phyloP scores from a whole-genome alignment of 2,797 vertebrate genomes.

The Schizopygopsis malacanthus region DNA sequence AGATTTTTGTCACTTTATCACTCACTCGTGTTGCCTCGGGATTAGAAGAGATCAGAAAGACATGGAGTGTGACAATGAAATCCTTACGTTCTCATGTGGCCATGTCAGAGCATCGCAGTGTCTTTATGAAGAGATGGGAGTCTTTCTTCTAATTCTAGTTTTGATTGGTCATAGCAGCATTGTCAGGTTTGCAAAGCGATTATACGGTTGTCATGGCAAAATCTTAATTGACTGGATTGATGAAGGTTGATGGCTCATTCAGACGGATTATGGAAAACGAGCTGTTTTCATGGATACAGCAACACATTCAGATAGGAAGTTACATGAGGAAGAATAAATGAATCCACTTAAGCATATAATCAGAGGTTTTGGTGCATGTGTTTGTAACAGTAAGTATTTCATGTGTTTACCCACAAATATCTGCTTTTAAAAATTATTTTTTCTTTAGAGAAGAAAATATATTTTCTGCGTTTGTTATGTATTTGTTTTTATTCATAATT shows the following conservation, averaged over 20 bases:
- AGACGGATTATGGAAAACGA: constrained; percentile 31
- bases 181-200: neutral
- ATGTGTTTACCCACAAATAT: constrained; percentile 7
- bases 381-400: constrained; percentile 20
- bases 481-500: neutral
- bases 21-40: constrained; percentile 29
- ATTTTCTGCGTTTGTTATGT: neutral
- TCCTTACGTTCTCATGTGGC: constrained; percentile 21
- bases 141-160: neutral
- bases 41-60: constrained; percentile 50
- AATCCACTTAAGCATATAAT: constrained; percentile 41
- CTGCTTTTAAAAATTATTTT: neutral
- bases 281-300: constrained; percentile 13
- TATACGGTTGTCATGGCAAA: constrained; percentile 3
- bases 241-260: constrained; percentile 28
- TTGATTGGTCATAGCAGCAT: neutral
- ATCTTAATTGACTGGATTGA: constrained; percentile 9
- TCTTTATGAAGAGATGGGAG: neutral
- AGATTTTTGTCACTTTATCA: constrained; percentile 9
- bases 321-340: constrained; percentile 11
- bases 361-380: neutral
- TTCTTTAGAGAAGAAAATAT: neutral
- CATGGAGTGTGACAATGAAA: constrained; percentile 37
- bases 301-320: neutral
- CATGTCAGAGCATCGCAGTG: neutral